phyloP scores from a whole-genome alignment of 2,797 vertebrate genomes.

The Sciurus vulgaris region DNA sequence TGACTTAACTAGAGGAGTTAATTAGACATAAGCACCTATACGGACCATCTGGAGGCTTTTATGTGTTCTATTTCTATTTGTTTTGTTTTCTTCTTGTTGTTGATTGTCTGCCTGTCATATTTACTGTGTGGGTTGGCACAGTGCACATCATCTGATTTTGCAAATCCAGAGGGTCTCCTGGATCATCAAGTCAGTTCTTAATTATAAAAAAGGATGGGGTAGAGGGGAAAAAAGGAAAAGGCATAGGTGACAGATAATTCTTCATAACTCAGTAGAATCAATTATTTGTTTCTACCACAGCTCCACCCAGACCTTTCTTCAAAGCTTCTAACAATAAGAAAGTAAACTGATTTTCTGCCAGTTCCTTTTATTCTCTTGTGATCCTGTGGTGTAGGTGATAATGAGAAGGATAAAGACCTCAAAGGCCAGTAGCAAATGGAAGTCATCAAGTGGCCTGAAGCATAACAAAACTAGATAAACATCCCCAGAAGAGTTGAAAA shows the following conservation, averaged over 20 bases:
- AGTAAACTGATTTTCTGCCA: conserved; percentile 62
- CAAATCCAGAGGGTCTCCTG: not conserved
- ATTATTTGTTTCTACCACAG: conserved; percentile 27
- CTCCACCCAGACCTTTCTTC: conserved; percentile 33
- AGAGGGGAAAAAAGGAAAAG: not conserved
- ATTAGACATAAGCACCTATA: conserved; percentile 34
- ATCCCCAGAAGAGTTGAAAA: conserved; percentile 70
- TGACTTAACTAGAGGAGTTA: not conserved
- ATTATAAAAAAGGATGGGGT: not conserved
- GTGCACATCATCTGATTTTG: not conserved
- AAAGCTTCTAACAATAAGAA: conserved; percentile 68
- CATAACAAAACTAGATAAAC: conserved; percentile 54
- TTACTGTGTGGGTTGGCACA: not conserved
- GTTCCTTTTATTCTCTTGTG: conserved; percentile 56
- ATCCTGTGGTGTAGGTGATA: conserved; percentile 28
- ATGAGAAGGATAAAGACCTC: conserved; percentile 64
- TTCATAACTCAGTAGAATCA: not conserved
- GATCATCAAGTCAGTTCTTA: not conserved
- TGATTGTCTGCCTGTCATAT: not conserved
- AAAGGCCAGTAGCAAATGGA: conserved; percentile 63
- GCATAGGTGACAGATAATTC: conserved; percentile 13
- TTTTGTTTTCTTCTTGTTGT: not conserved
- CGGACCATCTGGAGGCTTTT: not conserved
- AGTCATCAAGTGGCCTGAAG: conserved; percentile 54
- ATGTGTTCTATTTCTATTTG: not conserved